Base-by-base conservation (phyloP, 2,888 invertebrate genomes). In the Agapostemon virescens region DNA sequence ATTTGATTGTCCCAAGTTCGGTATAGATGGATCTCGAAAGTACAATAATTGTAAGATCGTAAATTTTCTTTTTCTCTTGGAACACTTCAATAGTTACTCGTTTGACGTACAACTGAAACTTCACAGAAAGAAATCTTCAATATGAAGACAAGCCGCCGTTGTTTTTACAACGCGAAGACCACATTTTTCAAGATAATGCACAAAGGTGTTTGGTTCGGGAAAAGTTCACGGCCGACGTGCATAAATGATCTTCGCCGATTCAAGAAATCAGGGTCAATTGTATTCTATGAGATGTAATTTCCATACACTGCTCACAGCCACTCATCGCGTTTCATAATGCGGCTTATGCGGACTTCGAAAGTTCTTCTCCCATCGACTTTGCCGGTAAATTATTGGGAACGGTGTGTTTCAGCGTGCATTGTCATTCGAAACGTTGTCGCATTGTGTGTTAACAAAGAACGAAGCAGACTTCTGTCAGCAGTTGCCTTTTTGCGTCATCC, bases 251-350 rank as follows among this genome's bases (percentile, higher is more conserved):
- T 64, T 66, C 66, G 20, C 63, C 13, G 45, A 67, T 74, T 55
- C 36, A 20, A 26, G 38, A 49, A 69, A 82, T 74, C 70, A 55
- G 40, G 82, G 81, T 75, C 75, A 76, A 81, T 78, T 73, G 26
- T 52, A 82, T 81, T 82, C 81, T 49, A 68, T n/a, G 38, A 72
- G 55, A 63, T 70, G 30, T 69, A 70, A 77, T 81, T 76, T 74
- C 71, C 64, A 58, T 72, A 69, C 49, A 30, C 67, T 20, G 45
- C 30, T 63, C 38, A 33, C 40, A n/a, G 42, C 49, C 66, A 17
- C 68, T 77, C 64, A 55, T 63, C 69, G 67, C 55, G 76, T 69
- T 77, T 66, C 71, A 69, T 58, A 58, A 58, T 36, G 42, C 69
- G 69, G 49, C 42, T 38, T 70, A 70, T 49, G 49, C 73, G 52